Base-by-base conservation (phyloP, 2,113 vertebrate species). In the Seriola quinqueradiata region DNA sequence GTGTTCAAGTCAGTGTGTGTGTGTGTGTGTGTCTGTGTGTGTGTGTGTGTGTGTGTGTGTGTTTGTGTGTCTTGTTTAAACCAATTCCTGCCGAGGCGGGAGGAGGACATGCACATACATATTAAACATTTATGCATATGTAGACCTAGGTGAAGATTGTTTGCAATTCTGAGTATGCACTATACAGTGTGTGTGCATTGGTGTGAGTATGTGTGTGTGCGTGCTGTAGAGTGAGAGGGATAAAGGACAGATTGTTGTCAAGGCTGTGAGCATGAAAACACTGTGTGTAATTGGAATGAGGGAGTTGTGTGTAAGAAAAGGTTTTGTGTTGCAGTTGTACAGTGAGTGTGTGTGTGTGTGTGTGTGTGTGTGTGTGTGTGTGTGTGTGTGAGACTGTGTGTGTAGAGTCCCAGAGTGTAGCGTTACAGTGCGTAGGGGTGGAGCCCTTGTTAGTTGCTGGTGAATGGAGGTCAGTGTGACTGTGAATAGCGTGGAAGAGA, bases 401-500 rank as follows among this genome's bases (percentile, higher is more conserved):
- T 23, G 58, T 38, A 10, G n/a, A 44, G 72, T 66, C 60, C 14
- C 38, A 46, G 34, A 81, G 73, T 71, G 77, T 79, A 68, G 80
- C 32, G 4, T 86, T 88, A 89, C 89, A 88, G 87, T 69, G 75
- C 50, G 65, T 48, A 78, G 82, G 79, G 63, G 58, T 44, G 72
- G 66, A 71, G 57, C 60, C 69, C 79, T 83, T 8, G 70, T 72
- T 91, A 84, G 72, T 54, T 58, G 80, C 74, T 57, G 0, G 73
- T 93, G 88, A 92, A 93, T 90, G 78, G 86, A 89, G 88, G 91
- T 89, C 88, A 93, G 84, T 92, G 88, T 92, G 85, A 90, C 82
- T 91, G 69, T 90, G 85, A 88, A 77, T 72, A 80, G 83, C 79
- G 66, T 63, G 19, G 11, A 13, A 32, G 65, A 70, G 50, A 79